Base-by-base conservation (phyloP, 2,113 vertebrate genomes). In the Myocastor coypus region DNA sequence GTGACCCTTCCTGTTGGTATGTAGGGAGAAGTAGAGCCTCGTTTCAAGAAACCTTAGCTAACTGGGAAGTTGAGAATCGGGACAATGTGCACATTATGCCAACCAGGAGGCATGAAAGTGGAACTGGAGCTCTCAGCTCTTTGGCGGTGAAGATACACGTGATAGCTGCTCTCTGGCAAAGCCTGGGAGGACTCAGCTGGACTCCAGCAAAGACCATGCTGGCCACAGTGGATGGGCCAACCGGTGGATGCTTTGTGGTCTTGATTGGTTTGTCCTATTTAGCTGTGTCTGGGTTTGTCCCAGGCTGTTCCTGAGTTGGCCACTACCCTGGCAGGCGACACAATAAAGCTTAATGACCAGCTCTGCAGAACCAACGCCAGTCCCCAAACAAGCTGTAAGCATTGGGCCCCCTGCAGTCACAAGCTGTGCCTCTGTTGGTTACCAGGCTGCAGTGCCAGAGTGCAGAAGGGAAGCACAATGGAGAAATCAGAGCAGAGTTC, bases 211-310 rank as follows among this genome's bases (percentile, higher is more conserved):
- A 34, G 32, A 82, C 78, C 77, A 24, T 0, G 4, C 75, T 82
- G 8, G 75, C 68, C 32, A 40, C 59, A 87, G 92, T 34, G 32
- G 61, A 94, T 78, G 69, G 50, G 28, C 85, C 57, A 57, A 93
- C 94, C 75, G 0, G 22, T 73, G 82, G 94, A 83, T 0, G 1
- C 83, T 91, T 90, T 87, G 84, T 34, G 77, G 37, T 78, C 77
- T 30, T 87, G 89, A 89, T 93, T 89, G 89, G 83, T 84, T 91
- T 89, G 93, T 96, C 89, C 81, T 84, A 71, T 64, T 94, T 96
- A 89, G 66, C 83, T 1, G 22, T 63, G 71, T 32, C 37, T 80
- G 73, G 55, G 59, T 71, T 92, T 20, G 59, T 91, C 85, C 32
- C 40, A 68, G 91, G 89, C 80, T 93, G n/a, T 37, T 96, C 87